Evolutionary conservation across 2,888 invertebrate species (phyloP), one percentile per base, ranked within the genome.

Genomic region (Muschampia plurimacula): DNA sequence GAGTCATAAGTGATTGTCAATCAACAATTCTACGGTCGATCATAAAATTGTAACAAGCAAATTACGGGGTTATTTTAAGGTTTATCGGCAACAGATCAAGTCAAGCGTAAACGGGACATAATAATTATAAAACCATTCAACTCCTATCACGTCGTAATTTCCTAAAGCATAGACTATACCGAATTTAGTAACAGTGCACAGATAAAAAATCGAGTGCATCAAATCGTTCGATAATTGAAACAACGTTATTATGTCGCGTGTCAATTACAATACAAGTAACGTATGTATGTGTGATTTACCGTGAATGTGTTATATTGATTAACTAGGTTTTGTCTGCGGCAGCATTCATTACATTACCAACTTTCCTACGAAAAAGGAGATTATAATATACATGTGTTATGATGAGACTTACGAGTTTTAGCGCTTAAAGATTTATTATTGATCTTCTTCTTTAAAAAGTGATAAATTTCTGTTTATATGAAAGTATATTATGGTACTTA

Each of bases 91-190:
- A 15, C n/a, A 59, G 46, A 67, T 12, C 55, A 9, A 32, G 32
- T 49, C 9, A 22, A 62, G 49, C 60, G 49, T 68, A 36, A 64
- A 68, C 62, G 4, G 12, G 8, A 60, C 68, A 49, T 49, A 22
- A 62, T 69, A 49, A 69, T 69, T 62, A 69, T 62, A 69, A 62
- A 69, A 69, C 69, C 22, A 62, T 68, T 67, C 4, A 49, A 49
- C 49, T 49, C 0, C n/a, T 49, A 49, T 49, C 49, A 49, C 13
- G n/a, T n/a, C 2, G n/a, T 49, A 49, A 49, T 49, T n/a, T 49
- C 49, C 49, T 49, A n/a, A n/a, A 49, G 49, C 49, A 49, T 13
- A 49, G 49, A 13, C 49, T 49, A 49, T 49, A 49, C n/a, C 49
- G 49, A 49, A 49, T 49, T 49, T 49, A 49, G n/a, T 49, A 49